A percentile compares a stretch with the other conserved stretches of the same genome.
Evolutionary conservation across 2,888 invertebrate genomes (phyloP).

Genomic region (Elmis aenea): DNA sequence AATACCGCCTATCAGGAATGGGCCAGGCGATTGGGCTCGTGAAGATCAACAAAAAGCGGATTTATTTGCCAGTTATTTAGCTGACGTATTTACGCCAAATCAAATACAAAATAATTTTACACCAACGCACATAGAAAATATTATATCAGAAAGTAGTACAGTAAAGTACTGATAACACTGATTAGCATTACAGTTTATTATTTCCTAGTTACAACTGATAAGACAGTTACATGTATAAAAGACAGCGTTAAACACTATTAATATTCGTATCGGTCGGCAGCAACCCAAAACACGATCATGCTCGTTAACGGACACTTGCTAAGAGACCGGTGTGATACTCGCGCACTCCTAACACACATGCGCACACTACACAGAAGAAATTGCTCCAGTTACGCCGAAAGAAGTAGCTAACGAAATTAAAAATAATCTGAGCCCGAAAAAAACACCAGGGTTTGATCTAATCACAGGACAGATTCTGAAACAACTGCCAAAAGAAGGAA

Average conservation of each 20-base stretch:
- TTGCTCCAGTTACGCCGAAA: conserved; percentile 7
- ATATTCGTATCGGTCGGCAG: too few relatives aligned
- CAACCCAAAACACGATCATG: conserved; percentile 1
- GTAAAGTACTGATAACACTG: too few relatives aligned
- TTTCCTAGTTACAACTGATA: too few relatives aligned
- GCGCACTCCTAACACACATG: too few relatives aligned
- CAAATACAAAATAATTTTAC: not conserved
- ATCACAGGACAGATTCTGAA: conserved; percentile 23
- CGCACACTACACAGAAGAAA: too few relatives aligned
- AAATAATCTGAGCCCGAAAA: conserved; percentile 8
- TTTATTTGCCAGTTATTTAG: conserved; percentile 16
- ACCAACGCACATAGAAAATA: too few relatives aligned
- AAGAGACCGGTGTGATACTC: too few relatives aligned
- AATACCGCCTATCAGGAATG: conserved; percentile 13
- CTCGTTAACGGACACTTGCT: too few relatives aligned
- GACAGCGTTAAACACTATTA: too few relatives aligned
- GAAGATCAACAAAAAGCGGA: conserved; percentile 18
- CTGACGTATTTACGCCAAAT: conserved; percentile 16
- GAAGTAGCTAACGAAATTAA: conserved; percentile 19
- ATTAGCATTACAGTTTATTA: conserved; percentile 1
- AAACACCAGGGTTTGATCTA: conserved; percentile 24
- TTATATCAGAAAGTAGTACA: too few relatives aligned
- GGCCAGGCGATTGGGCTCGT: conserved; percentile 16
- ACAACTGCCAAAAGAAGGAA: conserved; percentile 14
- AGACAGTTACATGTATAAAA: too few relatives aligned